Percentiles rank a stretch among this genome's conserved stretches.
Conservation (phyloP, 2,797 vertebrate genomes). For the Labroides dimidiatus region DNA sequence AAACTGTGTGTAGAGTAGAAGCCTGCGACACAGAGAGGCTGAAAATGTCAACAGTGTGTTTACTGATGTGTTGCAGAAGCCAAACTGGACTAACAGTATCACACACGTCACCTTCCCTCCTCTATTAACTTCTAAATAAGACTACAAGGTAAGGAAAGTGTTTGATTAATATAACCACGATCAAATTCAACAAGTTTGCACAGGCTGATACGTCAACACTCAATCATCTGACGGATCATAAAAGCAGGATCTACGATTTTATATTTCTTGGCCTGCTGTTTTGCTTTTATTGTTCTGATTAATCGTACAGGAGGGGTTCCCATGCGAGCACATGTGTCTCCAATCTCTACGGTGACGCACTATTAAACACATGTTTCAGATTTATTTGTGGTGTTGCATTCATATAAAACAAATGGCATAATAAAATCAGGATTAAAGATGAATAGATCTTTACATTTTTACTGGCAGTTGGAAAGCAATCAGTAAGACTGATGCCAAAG, state of each 20-base stretch:
- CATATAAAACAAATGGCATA: not conserved
- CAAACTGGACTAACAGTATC: slow-evolving; percentile 34
- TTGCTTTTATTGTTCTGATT: not conserved
- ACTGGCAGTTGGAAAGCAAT: not conserved
- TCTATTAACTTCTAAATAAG: slow-evolving; percentile 10
- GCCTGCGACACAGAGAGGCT: too few relatives aligned
- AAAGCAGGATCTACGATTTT: not conserved
- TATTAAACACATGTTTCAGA: slow-evolving; percentile 6
- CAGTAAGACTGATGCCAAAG: not conserved
- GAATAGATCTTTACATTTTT: not conserved
- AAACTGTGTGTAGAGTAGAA: too few relatives aligned
- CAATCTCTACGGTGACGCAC: not conserved
- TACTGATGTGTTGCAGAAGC: slow-evolving; percentile 9
- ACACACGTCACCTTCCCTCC: not conserved
- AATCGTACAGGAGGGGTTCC: not conserved
- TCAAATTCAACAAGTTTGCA: not conserved
- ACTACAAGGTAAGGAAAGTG: not conserved
- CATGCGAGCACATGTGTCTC: slow-evolving; percentile 8
- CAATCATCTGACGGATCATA: too few relatives aligned
- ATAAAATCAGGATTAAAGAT: not conserved
- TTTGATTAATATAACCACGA: not conserved
- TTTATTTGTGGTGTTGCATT: slow-evolving; percentile 1
- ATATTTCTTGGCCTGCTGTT: not conserved
- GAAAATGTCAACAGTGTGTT: slow-evolving; percentile 23
- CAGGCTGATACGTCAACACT: not conserved